Evolutionary conservation across 92 coral and sea anemone genomes (phyloP).

Genomic region (Palythoa heliodiscus): DNA sequence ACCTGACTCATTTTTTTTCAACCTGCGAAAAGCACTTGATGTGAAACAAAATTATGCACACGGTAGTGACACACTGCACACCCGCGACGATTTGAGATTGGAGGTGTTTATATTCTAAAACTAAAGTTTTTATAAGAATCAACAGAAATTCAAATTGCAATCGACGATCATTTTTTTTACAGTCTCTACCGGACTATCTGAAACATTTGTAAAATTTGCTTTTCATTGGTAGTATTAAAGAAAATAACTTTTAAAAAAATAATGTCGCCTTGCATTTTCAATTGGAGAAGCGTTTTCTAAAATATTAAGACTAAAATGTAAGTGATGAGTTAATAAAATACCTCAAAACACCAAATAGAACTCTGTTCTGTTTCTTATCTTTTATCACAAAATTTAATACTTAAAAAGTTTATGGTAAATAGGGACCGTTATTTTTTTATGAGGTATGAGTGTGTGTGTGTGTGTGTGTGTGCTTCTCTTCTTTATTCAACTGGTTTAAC

Average conservation of each 20-base stretch:
- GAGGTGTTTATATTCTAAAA: neutral
- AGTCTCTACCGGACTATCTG: neutral
- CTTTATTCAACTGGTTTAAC: no score
- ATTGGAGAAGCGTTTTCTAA: neutral
- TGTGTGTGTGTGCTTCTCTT: neutral
- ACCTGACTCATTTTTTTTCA: conserved; percentile 4
- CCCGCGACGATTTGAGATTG: neutral
- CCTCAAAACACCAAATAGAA: no score
- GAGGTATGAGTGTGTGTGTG: conserved; percentile 1
- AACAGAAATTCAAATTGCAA: neutral
- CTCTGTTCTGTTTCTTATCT: no score
- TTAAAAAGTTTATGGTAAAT: no score
- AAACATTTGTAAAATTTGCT: no score
- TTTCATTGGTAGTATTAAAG: neutral
- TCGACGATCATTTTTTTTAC: neutral
- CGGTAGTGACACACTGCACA: neutral
- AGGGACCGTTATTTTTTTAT: neutral
- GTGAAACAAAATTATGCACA: neutral
- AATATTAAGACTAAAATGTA: neutral
- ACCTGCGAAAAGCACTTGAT: neutral
- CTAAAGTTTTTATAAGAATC: neutral
- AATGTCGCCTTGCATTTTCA: neutral
- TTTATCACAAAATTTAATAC: no score
- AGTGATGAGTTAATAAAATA: no score
- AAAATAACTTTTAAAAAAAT: neutral